Conservation (phyloP, 2,888 invertebrate genomes). For the Zygaena filipendulae region DNA sequence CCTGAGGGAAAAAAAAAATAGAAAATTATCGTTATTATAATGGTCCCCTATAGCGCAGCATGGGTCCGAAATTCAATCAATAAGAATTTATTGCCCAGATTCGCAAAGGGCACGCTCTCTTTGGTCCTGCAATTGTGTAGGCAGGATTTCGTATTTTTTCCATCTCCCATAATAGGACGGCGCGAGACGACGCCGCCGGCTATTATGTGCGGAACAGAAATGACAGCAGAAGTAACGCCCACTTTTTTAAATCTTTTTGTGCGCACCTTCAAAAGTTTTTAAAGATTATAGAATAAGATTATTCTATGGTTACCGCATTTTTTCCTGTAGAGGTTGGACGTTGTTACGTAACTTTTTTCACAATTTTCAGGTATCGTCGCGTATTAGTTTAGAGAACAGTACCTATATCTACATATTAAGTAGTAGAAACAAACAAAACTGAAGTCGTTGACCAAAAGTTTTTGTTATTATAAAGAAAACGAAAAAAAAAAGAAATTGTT, state of each 20-base stretch:
- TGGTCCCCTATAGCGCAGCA: conserved; percentile 65
- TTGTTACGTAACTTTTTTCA: too few relatives aligned
- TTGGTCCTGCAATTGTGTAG: conserved; percentile 43
- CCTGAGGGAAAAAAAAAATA: too few relatives aligned
- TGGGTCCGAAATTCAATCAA: conserved; percentile 65
- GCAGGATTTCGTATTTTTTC: conserved; percentile 30
- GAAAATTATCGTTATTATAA: conserved; percentile 52
- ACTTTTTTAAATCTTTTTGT: conserved; percentile 60
- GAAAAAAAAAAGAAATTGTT: too few relatives aligned
- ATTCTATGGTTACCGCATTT: too few relatives aligned
- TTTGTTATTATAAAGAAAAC: too few relatives aligned
- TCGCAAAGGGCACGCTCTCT: conserved; percentile 58
- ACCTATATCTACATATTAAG: too few relatives aligned
- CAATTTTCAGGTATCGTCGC: too few relatives aligned
- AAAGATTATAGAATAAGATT: conserved; percentile 57
- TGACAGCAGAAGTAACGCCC: conserved; percentile 63
- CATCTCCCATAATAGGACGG: conserved; percentile 45
- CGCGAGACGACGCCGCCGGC: conserved; percentile 43
- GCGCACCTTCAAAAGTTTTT: conserved; percentile 51
- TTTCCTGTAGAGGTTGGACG: too few relatives aligned
- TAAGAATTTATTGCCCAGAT: conserved; percentile 64
- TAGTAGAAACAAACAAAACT: too few relatives aligned
- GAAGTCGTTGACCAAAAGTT: too few relatives aligned
- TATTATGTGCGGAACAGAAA: conserved; percentile 47
- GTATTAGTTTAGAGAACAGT: too few relatives aligned